phyloP scores from a whole-genome alignment of 2,888 invertebrate species.

The Amblyjoppa proteus region DNA sequence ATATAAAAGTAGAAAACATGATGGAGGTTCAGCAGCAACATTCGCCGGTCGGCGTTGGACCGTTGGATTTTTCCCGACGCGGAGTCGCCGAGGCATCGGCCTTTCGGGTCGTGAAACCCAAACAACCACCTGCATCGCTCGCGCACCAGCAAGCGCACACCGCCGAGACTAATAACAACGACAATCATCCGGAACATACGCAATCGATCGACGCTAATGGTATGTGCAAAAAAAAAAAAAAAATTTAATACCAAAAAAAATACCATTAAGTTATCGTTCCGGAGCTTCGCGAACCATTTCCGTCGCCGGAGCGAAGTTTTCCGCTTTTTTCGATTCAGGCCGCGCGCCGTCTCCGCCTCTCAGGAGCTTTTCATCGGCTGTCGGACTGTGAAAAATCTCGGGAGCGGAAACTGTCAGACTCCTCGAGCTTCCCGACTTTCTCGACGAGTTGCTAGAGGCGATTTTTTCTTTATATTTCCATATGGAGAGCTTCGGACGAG shows the following conservation, averaged over 20 bases:
- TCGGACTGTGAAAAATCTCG: slow-evolving; percentile 32
- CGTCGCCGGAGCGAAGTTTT: slow-evolving; percentile 3
- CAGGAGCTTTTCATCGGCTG: slow-evolving; percentile 35
- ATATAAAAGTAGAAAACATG: slow-evolving; percentile 68
- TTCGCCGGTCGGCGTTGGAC: slow-evolving; percentile 84
- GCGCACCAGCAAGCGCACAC: slow-evolving; percentile 77
- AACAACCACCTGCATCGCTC: slow-evolving; percentile 77
- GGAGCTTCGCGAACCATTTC: not conserved
- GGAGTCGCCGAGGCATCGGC: slow-evolving; percentile 84
- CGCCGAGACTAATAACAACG: slow-evolving; percentile 76
- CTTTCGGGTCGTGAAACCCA: slow-evolving; percentile 83
- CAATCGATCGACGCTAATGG: slow-evolving; percentile 78
- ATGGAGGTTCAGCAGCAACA: slow-evolving; percentile 84
- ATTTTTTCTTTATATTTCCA: slow-evolving; percentile 31
- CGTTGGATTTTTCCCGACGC: slow-evolving; percentile 83
- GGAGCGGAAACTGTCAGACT: slow-evolving; percentile 24
- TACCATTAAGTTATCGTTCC: not conserved
- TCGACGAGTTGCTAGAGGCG: slow-evolving; percentile 19
- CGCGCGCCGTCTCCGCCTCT: not conserved
- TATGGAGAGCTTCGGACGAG: not conserved
- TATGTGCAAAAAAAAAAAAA: slow-evolving; percentile 60
- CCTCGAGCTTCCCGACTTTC: not conserved
- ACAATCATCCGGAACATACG: slow-evolving; percentile 75
- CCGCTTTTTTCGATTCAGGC: not conserved
- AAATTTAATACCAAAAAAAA: too few relatives aligned